phyloP scores from a whole-genome alignment of 1,140 invertebrate species.

The Halotydeus destructor region DNA sequence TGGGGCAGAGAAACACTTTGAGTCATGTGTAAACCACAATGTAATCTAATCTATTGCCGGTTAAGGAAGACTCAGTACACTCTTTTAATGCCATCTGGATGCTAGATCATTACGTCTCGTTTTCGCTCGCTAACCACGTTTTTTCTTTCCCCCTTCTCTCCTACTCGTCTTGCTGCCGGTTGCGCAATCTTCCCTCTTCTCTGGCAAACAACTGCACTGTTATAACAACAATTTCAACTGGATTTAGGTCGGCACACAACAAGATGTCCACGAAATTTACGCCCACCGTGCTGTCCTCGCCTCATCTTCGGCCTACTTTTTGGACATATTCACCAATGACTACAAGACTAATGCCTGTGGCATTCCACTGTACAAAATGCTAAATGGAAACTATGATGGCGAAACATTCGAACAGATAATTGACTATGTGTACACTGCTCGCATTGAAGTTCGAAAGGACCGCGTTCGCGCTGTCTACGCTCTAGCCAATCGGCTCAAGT shows the following conservation, averaged over 20 bases:
- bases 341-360: constrained; percentile 16
- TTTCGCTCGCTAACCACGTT: too few relatives aligned
- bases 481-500: constrained; percentile 41
- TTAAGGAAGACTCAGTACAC: too few relatives aligned
- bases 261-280: constrained; percentile 40
- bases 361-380: constrained; percentile 33
- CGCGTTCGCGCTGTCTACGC: constrained; percentile 48
- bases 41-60: too few relatives aligned
- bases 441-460: constrained; percentile 32
- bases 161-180: too few relatives aligned
- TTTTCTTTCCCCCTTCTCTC: too few relatives aligned
- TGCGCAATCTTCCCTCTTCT: not conserved
- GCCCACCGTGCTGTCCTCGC: constrained; percentile 53
- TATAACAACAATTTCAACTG: too few relatives aligned
- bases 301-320: constrained; percentile 47
- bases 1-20: not conserved
- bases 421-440: constrained; percentile 56
- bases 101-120: too few relatives aligned
- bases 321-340: constrained; percentile 47
- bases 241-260: constrained; percentile 23
- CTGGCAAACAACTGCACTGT: not conserved
- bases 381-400: constrained; percentile 36
- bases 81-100: too few relatives aligned
- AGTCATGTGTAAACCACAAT: too few relatives aligned
- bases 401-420: constrained; percentile 45